A percentile compares a stretch with the other conserved stretches of the same genome.
Conservation (phyloP, 2,113 vertebrate species). For the Formicarius rufipectus region DNA sequence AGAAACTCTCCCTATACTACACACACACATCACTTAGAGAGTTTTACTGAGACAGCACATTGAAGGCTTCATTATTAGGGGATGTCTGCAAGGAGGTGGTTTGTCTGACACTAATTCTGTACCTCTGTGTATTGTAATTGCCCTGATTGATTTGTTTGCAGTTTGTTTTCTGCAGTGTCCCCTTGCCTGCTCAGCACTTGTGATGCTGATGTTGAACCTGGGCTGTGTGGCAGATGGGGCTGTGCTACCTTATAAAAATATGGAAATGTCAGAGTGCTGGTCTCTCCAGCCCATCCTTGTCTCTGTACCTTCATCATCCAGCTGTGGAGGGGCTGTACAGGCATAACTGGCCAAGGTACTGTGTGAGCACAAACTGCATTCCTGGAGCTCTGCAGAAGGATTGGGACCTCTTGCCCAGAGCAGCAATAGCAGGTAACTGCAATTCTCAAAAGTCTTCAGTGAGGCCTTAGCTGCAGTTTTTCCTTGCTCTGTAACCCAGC, state of each 20-base stretch:
- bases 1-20: background rate
- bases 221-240: background rate
- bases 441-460: background rate
- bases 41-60: background rate
- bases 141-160: background rate
- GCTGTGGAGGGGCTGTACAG: background rate
- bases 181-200: rapidly evolving
- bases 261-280: background rate
- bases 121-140: background rate
- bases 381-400: background rate
- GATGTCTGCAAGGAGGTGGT: background rate
- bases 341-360: rapidly evolving
- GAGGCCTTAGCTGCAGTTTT: background rate
- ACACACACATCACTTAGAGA: background rate
- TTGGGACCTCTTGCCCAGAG: background rate
- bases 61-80: background rate
- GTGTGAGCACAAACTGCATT: background rate
- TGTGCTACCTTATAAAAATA: background rate
- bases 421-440: background rate
- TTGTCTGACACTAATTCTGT: background rate
- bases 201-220: rapidly evolving
- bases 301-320: background rate
- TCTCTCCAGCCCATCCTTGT: background rate
- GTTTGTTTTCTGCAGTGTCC: background rate
- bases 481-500: background rate